Base-by-base conservation (phyloP, 1,140 invertebrate genomes). In the Nasonia longicornis region DNA sequence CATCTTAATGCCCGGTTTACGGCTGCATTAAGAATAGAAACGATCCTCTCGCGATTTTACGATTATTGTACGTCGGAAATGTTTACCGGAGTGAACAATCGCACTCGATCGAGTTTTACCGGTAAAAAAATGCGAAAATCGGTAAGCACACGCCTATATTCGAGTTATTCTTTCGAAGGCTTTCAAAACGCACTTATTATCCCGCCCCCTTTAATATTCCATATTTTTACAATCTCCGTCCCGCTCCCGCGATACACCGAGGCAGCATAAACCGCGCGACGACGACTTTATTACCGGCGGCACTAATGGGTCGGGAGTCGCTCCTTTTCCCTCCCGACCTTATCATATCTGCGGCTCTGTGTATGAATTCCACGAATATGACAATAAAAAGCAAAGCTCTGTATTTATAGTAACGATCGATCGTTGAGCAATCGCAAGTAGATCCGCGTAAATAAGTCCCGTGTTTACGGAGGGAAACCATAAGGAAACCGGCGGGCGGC, bases 221-320 rank as follows among this genome's bases (percentile, higher is more conserved):
- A 2, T 71, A 22, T 67, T 52, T 74, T 74, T 72, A 72, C 42
- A 48, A 48, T 72, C 16, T 14, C 14, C n/a, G 6, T 20, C 20
- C 16, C 1, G 52, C 38, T 73, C 35, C 58, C 22, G 66, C 45
- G 64, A 71, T 66, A 76, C 52, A 45, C 76, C 80, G 52, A 69
- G 81, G 83, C 81, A 83, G 80, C 82, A 85, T 83, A 85, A 85
- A 69, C 77, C 80, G 84, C 83, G 76, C 75, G 84, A 85, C 84
- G 81, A 84, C 83, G 79, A 83, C 82, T 84, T 86, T 86, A 86
- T 86, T 85, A 83, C 79, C 64, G 42, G n/a, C 66, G 64, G 48
- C 48, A 75, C 79, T 86, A 86, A 85, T 86, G 82, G 84, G 72
- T 83, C 70, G 52, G 58, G 77, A 45, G 81, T 67, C 76, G 76